Percentiles rank a stretch among this genome's conserved stretches.
Conservation (phyloP, 2,113 vertebrate genomes). For the Ceyx margarethae region DNA sequence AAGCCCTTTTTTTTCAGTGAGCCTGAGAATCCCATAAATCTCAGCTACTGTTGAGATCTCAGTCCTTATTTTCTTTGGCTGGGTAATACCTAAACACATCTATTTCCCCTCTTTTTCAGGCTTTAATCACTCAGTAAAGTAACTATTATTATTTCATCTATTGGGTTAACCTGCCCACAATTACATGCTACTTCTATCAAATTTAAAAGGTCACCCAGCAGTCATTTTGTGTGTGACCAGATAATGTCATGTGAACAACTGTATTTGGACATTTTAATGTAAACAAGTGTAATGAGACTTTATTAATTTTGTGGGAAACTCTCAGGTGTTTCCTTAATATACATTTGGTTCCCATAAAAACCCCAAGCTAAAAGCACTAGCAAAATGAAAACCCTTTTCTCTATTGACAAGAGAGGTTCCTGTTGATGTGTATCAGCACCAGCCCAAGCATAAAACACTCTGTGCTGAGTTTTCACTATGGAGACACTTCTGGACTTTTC, state of each 20-base stretch:
- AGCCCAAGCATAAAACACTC: not conserved
- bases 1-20: not conserved
- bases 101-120: not conserved
- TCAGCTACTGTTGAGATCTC: not conserved
- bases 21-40: not conserved
- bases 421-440: not conserved
- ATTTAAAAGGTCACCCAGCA: constrained; percentile 34
- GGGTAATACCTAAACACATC: not conserved
- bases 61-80: constrained; percentile 7
- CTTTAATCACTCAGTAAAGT: constrained; percentile 38
- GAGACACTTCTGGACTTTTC: not conserved
- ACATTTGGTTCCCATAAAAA: not conserved
- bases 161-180: not conserved
- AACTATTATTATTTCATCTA: constrained; percentile 44
- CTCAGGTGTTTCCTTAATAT: not conserved
- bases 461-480: not conserved
- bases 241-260: constrained; percentile 43
- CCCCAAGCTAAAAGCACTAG: not conserved
- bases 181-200: not conserved
- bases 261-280: constrained; percentile 30
- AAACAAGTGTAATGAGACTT: constrained; percentile 53
- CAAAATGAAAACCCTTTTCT: not conserved
- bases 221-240: constrained; percentile 5
- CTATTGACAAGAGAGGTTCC: not conserved
- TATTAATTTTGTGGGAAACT: constrained; percentile 43